phyloP scores from a whole-genome alignment of 2,113 vertebrate genomes.

The Ammodytes dubius region DNA sequence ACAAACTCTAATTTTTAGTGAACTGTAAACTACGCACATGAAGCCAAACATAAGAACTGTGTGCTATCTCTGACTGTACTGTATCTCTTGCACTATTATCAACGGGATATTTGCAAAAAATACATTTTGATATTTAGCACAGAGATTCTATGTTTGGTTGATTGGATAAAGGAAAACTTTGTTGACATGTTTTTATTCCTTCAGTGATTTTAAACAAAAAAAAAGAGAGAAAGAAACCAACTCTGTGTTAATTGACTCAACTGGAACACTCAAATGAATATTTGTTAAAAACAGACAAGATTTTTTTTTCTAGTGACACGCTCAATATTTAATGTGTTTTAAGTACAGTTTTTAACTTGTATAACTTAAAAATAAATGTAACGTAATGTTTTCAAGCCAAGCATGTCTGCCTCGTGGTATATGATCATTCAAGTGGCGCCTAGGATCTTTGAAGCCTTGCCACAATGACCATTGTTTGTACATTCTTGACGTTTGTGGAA shows the following conservation, averaged over 20 bases:
- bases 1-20: constrained; percentile 64
- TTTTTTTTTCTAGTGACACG: constrained; percentile 78
- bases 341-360: constrained; percentile 78
- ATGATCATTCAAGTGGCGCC: constrained; percentile 60
- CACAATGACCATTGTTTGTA: constrained; percentile 74
- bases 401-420: constrained; percentile 81
- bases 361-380: constrained; percentile 80
- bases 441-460: constrained; percentile 60
- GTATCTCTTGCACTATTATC: constrained; percentile 77
- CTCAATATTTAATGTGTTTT: constrained; percentile 84
- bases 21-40: constrained; percentile 48
- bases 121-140: constrained; percentile 71
- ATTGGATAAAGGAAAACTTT: constrained; percentile 33
- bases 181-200: constrained; percentile 62
- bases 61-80: constrained; percentile 66
- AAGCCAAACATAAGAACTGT: constrained; percentile 61
- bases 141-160: constrained; percentile 68
- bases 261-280: constrained; percentile 70
- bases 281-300: constrained; percentile 61
- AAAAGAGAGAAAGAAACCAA: not conserved
- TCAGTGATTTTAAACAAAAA: constrained; percentile 28
- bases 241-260: constrained; percentile 62
- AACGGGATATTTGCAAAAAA: constrained; percentile 71
- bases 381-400: constrained; percentile 76
- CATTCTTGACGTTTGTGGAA: constrained; percentile 74